phyloP scores from a whole-genome alignment of 2,888 invertebrate species.

The Phortica okadai region DNA sequence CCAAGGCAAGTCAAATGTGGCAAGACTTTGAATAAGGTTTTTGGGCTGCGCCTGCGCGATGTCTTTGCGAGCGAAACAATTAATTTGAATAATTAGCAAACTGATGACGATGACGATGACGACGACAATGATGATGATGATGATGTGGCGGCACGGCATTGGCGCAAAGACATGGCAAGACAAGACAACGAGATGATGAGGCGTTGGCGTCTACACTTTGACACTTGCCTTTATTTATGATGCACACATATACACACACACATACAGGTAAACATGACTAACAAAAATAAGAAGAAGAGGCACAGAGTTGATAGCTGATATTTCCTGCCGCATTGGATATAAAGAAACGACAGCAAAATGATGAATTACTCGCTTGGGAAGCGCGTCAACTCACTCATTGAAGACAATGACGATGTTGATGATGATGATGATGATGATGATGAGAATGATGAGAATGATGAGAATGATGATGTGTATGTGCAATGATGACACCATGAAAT shows the following conservation, averaged over 20 bases:
- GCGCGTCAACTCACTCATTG: constrained; percentile 54
- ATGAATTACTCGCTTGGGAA: constrained; percentile 70
- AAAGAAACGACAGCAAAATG: constrained; percentile 61
- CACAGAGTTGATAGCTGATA: constrained; percentile 3
- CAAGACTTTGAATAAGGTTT: neutral
- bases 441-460: neutral
- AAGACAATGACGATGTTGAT: neutral
- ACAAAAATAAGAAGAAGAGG: constrained; percentile 46
- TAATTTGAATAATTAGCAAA: constrained; percentile 72
- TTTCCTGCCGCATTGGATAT: constrained; percentile 1
- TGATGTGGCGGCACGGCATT: constrained; percentile 38
- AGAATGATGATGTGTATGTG: constrained; percentile 19
- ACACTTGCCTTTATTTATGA: constrained; percentile 55
- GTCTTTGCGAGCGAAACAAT: constrained; percentile 59
- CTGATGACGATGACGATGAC: constrained; percentile 27
- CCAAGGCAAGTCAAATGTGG: neutral
- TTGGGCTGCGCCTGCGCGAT: constrained; percentile 67
- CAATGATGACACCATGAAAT: constrained; percentile 64
- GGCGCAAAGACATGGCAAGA: constrained; percentile 46
- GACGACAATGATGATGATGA: constrained; percentile 27
- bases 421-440: no score
- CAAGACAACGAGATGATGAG: constrained; percentile 35
- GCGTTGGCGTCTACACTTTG: constrained; percentile 41
- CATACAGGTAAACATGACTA: neutral
- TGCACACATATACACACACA: neutral